Percentiles rank a stretch among this genome's conserved stretches.
These are phyloP conservation scores for Maniola jurtina DNA, from an alignment of 1,140 invertebrate species.

Conservation along the genomic window DNA sequence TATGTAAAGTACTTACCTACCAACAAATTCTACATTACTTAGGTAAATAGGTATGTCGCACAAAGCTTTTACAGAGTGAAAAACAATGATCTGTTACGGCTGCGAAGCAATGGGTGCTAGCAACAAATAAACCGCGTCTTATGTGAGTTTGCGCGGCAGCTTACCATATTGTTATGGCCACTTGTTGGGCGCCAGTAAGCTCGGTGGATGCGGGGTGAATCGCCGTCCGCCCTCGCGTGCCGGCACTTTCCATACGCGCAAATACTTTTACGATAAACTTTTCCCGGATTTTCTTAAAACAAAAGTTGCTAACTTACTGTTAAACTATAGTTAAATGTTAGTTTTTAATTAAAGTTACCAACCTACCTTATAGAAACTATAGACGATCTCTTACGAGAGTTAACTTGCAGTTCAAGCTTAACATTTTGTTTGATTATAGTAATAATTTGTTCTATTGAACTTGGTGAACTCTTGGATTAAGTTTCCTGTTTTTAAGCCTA, in stretches of 20 bases:
- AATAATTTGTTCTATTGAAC: not conserved
- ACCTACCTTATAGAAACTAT: no score
- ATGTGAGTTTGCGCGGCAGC: constrained; percentile 73
- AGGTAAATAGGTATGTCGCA: no score
- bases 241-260: constrained; percentile 33
- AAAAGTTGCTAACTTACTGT: not conserved
- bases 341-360: no score
- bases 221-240: constrained; percentile 50
- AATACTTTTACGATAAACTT: constrained; percentile 55
- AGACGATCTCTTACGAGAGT: no score
- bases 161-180: constrained; percentile 70
- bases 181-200: constrained; percentile 76
- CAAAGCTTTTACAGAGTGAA: not conserved
- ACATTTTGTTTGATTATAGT: not conserved
- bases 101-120: constrained; percentile 33
- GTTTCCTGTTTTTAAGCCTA: constrained; percentile 20
- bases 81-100: constrained; percentile 2
- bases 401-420: no score
- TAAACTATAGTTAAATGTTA: not conserved
- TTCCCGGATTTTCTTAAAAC: constrained; percentile 11
- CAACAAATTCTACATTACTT: no score
- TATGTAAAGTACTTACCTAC: no score
- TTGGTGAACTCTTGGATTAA: not conserved
- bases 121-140: constrained; percentile 45
- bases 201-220: constrained; percentile 67